These are phyloP conservation scores for Sus cebifrons DNA, from an alignment of 2,797 vertebrate genomes.

Conservation along the genomic window DNA sequence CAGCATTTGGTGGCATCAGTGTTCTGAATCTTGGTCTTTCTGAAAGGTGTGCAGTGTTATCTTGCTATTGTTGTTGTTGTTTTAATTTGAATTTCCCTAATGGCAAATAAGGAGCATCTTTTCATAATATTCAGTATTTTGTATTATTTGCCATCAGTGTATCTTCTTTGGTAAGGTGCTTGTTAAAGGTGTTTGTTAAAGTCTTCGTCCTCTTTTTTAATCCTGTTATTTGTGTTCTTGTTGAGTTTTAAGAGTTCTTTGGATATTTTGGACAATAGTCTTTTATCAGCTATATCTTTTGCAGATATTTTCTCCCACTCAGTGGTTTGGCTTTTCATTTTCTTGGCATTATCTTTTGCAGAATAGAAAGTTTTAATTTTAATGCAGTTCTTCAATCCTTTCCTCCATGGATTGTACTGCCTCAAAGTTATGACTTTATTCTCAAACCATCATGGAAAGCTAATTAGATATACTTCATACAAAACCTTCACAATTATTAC, in stretches of 20 bases:
- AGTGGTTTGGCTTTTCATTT: background rate
- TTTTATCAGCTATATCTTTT: background rate
- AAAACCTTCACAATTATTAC: background rate
- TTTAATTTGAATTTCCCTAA: background rate
- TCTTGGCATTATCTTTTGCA: background rate
- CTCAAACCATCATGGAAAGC: slow-evolving; percentile 26
- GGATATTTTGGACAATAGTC: background rate
- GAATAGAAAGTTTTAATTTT: slow-evolving; percentile 25
- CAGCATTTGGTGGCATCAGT: background rate
- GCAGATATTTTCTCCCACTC: background rate
- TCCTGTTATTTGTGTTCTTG: background rate
- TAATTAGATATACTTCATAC: background rate
- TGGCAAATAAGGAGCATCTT: background rate
- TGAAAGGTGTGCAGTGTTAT: background rate
- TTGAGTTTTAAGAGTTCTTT: slow-evolving; percentile 6
- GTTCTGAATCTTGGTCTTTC: background rate
- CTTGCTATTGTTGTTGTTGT: background rate
- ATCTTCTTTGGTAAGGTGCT: background rate
- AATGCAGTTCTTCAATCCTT: background rate
- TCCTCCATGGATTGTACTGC: background rate
- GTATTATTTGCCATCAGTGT: background rate
- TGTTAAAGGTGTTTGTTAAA: background rate
- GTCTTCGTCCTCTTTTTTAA: background rate
- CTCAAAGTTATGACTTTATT: slow-evolving; percentile 18
- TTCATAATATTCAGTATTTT: background rate